phyloP scores from a whole-genome alignment of 2,888 invertebrate genomes.

The Drosophila peninsularis region DNA sequence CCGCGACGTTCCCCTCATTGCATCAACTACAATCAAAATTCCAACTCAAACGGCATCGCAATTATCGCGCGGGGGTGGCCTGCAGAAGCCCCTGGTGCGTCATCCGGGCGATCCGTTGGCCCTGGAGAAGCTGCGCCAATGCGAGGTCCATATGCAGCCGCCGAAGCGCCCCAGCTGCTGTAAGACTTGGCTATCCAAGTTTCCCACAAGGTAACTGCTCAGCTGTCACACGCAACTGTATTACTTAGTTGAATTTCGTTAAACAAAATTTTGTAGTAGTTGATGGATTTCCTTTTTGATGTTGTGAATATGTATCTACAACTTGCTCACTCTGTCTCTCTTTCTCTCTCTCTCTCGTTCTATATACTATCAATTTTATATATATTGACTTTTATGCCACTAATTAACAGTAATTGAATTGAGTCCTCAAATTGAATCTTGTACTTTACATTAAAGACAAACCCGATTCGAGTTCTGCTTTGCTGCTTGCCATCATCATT shows the following conservation, averaged over 20 bases:
- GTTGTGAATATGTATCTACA: conserved; percentile 82
- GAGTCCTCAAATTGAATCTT: conserved; percentile 46
- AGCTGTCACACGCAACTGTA: conserved; percentile 23
- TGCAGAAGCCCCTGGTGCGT: conserved; percentile 94
- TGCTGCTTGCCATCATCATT: conserved; percentile 74
- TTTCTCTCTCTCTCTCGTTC: conserved; percentile 58
- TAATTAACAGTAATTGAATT: conserved; percentile 59
- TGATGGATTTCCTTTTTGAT: conserved; percentile 85
- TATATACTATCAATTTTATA: conserved; percentile 37
- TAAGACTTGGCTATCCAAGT: conserved; percentile 96
- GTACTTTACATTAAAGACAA: conserved; percentile 57
- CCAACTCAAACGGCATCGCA: conserved; percentile 79
- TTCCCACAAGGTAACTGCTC: conserved; percentile 90
- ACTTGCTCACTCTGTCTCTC: conserved; percentile 58
- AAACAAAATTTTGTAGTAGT: conserved; percentile 62
- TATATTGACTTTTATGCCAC: conserved; percentile 69
- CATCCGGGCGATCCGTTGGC: conserved; percentile 91
- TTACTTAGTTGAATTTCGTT: conserved; percentile 58
- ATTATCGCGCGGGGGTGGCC: conserved; percentile 70
- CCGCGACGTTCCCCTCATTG: conserved; percentile 47
- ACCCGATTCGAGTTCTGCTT: conserved; percentile 68
- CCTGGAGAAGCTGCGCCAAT: conserved; percentile 93
- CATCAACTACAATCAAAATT: conserved; percentile 75
- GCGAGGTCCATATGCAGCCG: conserved; percentile 95
- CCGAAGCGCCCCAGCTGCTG: conserved; percentile 93